A percentile compares a stretch with the other conserved stretches of the same genome.
Conservation (phyloP, 2,113 vertebrate species). For the Ginglymostoma cirratum region DNA sequence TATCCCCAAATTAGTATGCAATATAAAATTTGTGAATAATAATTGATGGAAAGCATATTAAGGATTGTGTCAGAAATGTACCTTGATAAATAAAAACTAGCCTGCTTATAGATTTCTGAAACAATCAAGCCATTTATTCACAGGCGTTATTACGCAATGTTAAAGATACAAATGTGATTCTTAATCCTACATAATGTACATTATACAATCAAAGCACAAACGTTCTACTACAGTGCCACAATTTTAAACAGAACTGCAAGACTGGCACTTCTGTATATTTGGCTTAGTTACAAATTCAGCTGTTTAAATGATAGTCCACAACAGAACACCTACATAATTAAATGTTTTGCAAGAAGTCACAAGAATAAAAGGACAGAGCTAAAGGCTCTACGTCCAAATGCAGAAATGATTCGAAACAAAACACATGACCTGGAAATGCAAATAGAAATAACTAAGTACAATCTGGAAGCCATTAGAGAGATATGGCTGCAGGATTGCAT, state of each 20-base stretch:
- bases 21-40: not conserved
- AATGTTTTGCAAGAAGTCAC: not conserved
- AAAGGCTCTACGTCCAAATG: too few species aligned
- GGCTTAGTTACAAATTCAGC: not conserved
- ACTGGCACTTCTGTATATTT: not conserved
- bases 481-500: too few species aligned
- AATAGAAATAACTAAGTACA: too few species aligned
- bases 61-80: not conserved
- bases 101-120: not conserved
- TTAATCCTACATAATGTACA: not conserved
- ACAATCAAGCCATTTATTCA: not conserved
- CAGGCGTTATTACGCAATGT: not conserved
- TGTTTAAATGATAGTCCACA: not conserved
- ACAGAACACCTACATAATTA: not conserved
- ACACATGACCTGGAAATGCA: too few species aligned
- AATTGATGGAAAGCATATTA: not conserved
- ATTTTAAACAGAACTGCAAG: not conserved
- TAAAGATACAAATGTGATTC: not conserved
- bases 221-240: not conserved
- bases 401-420: too few species aligned
- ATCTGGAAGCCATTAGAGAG: too few species aligned
- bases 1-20: not conserved
- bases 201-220: not conserved
- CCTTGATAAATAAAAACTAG: not conserved
- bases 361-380: too few species aligned